Evolutionary conservation across 2,888 invertebrate genomes (phyloP), one percentile per base, ranked within the genome.

Genomic region (Lithodes maja): DNA sequence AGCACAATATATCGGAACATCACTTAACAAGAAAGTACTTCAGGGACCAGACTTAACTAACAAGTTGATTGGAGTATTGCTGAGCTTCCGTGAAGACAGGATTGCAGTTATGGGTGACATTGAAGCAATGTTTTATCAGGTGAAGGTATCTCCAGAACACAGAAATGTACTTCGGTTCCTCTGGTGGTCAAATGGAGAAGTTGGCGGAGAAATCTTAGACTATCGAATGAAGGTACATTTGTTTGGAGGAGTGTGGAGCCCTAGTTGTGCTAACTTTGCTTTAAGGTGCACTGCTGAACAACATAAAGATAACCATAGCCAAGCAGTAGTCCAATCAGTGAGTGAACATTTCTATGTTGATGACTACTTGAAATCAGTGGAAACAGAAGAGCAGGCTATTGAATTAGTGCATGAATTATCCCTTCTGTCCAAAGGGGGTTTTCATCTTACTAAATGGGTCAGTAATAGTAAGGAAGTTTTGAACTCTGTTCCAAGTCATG

Each of bases 51-150:
- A 85, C 50, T 33, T 85, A 55, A 69, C 75, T 2, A 79, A 85
- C 50, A 68, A n/a, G 17, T 68, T 85, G 9, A 5, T 68, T 49
- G 78, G 78, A 33, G 69, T 85, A n/a, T 49, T 79, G 52, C 79
- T 79, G n/a, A 33, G 79, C 2, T 85, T 85, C 53, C 3, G 79
- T 5, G 12, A 61, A 69, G 61, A 17, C 9, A 3, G 3, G 2
- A 55, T 77, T 17, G 78, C 68, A 1, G 33, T 85, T 15, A 79
- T 61, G 78, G 79, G 17, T 1, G 79, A 85, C 69, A 85, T 85
- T 15, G 79, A 85, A 15, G 79, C 68, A 68, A 85, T 85, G 69
- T 79, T 85, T 55, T 54, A 78, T 79, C 85, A 79, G 69, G 79
- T 78, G 49, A 55, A 79, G 17, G 79, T 85, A 9, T 77, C 78